phyloP scores from a whole-genome alignment of 2,888 invertebrate species.

The Meteorus cinctellus region DNA sequence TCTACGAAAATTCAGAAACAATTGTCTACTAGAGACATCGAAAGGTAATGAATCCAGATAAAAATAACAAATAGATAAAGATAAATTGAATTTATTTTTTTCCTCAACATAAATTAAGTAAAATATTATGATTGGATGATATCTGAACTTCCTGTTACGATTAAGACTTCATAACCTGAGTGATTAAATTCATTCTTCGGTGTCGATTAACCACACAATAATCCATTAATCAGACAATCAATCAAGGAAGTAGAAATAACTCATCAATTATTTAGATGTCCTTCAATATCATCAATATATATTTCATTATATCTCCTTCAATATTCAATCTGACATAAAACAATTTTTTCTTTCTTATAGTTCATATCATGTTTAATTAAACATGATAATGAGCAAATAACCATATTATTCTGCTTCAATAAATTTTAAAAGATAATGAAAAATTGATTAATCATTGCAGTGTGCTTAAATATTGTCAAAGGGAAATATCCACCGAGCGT shows the following conservation, averaged over 20 bases:
- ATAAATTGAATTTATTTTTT: no score
- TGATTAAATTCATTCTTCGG: neutral
- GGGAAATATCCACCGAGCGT: neutral
- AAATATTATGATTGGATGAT: no score
- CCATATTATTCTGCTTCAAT: neutral
- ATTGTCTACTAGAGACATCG: no score
- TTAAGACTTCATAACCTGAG: neutral
- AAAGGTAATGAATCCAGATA: no score
- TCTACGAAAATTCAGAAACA: no score
- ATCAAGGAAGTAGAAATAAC: neutral
- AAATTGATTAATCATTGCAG: neutral
- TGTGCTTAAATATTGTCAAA: neutral
- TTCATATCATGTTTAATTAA: neutral
- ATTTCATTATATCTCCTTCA: neutral
- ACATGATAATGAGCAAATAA: neutral
- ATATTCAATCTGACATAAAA: neutral
- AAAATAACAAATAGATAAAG: no score
- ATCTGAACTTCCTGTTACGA: no score
- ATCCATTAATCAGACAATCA: neutral
- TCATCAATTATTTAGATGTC: neutral
- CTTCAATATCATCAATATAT: neutral
- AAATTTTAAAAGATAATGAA: neutral
- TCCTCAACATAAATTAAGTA: no score
- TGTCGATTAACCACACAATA: neutral
- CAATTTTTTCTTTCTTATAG: neutral